Evolutionary conservation across 2,113 vertebrate genomes (phyloP).

Genomic region (Craseonycteris thonglongyai): DNA sequence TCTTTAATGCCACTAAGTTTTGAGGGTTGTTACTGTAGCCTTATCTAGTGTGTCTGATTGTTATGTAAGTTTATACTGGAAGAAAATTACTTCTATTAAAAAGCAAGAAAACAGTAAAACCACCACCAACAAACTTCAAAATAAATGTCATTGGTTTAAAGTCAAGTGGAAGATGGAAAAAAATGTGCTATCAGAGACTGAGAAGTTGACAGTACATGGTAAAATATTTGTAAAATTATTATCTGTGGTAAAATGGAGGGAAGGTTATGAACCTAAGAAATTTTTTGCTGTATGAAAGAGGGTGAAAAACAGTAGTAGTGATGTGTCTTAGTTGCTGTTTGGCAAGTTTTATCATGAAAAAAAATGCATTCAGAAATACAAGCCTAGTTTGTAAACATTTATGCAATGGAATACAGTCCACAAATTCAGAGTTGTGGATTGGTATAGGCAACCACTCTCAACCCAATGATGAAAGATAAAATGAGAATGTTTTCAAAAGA

Average conservation of each 20-base stretch:
- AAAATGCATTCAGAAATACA: neutral
- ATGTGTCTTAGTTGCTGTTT: neutral
- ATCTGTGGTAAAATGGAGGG: neutral
- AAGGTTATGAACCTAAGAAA: neutral
- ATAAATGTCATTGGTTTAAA: neutral
- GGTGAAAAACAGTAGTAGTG: neutral
- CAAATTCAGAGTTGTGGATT: neutral
- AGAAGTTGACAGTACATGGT: neutral
- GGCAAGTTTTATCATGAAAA: neutral
- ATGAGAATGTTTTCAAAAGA: neutral
- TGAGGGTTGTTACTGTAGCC: neutral
- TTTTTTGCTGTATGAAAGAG: neutral
- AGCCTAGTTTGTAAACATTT: neutral
- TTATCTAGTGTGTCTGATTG: neutral
- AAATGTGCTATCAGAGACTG: neutral
- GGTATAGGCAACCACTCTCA: neutral
- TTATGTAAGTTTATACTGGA: neutral
- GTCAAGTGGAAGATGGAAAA: neutral
- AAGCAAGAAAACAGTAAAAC: neutral
- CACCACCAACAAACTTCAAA: neutral
- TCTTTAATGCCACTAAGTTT: neutral
- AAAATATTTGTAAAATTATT: neutral
- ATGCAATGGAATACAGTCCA: neutral
- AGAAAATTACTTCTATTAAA: neutral
- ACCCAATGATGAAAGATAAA: neutral